These are phyloP conservation scores for Pterois miles DNA, from an alignment of 2,797 vertebrate species.

Conservation along the genomic window DNA sequence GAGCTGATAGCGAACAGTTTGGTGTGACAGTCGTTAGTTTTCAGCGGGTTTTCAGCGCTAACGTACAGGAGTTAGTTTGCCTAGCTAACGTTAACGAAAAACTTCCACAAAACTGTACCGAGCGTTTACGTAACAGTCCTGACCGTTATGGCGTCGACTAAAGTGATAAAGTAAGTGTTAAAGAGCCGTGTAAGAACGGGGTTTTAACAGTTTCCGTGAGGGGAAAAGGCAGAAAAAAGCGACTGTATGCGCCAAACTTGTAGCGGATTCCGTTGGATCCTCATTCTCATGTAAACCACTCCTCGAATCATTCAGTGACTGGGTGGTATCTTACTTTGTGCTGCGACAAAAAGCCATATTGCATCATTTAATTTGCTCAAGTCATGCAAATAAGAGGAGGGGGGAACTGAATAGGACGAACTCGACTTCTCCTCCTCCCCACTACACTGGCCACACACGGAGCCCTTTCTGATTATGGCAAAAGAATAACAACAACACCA, in stretches of 20 bases:
- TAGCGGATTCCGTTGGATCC: constrained; percentile 85
- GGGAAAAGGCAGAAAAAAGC: not conserved
- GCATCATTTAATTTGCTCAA: constrained; percentile 99
- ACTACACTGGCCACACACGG: constrained; percentile 99
- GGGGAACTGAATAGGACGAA: constrained; percentile 94
- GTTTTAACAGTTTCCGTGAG: constrained; percentile 9
- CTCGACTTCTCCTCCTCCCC: constrained; percentile 99
- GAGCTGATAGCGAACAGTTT: not conserved
- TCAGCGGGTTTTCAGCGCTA: not conserved
- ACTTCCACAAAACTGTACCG: not conserved
- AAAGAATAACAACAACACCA: constrained; percentile 99
- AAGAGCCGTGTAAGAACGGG: not conserved
- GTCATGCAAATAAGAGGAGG: constrained; percentile 96
- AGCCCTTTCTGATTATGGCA: constrained; percentile 98
- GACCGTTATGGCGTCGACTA: not conserved
- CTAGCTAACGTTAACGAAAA: not conserved
- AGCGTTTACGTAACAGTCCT: not conserved
- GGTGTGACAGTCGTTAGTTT: not conserved
- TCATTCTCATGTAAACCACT: constrained; percentile 97
- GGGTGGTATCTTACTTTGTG: constrained; percentile 99
- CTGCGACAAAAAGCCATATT: constrained; percentile 99
- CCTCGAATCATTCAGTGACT: constrained; percentile 93
- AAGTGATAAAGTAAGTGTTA: not conserved
- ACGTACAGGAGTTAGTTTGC: not conserved
- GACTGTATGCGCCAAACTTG: constrained; percentile 86